Conservation (phyloP, 1,140 invertebrate species). For the Achatina immaculata region DNA sequence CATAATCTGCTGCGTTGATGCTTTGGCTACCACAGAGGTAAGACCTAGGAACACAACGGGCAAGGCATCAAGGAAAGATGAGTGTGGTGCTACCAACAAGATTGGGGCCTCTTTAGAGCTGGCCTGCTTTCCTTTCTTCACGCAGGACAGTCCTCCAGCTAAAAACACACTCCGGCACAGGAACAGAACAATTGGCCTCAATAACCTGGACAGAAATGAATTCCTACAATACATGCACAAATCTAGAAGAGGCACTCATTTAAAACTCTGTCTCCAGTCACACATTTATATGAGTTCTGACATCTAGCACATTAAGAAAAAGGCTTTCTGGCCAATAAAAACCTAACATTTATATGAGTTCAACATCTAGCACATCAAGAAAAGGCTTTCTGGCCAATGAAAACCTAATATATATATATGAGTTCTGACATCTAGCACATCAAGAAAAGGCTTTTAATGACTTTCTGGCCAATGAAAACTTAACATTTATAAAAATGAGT, state of each 20-base stretch:
- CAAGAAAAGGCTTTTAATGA: too few species aligned
- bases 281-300: too few species aligned
- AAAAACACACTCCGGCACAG: slow-evolving; percentile 79
- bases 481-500: too few species aligned
- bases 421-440: too few species aligned
- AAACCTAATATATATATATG: too few species aligned
- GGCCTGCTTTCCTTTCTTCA: slow-evolving; percentile 80
- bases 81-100: slow-evolving; percentile 90
- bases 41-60: slow-evolving; percentile 81
- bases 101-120: slow-evolving; percentile 83
- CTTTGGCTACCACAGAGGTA: slow-evolving; percentile 89
- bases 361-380: too few species aligned
- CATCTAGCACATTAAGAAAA: too few species aligned
- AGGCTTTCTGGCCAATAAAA: too few species aligned
- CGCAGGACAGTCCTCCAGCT: slow-evolving; percentile 83
- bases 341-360: too few species aligned
- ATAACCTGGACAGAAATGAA: slow-evolving; percentile 56
- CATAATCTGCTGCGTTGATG: slow-evolving; percentile 82
- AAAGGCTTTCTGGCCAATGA: too few species aligned
- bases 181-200: slow-evolving; percentile 62
- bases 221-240: slow-evolving; percentile 26
- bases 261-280: too few species aligned
- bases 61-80: slow-evolving; percentile 90
- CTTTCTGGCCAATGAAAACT: too few species aligned
- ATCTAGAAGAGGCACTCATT: not conserved